phyloP scores from a whole-genome alignment of 2,113 vertebrate species.

The Pseudonaja textilis region DNA sequence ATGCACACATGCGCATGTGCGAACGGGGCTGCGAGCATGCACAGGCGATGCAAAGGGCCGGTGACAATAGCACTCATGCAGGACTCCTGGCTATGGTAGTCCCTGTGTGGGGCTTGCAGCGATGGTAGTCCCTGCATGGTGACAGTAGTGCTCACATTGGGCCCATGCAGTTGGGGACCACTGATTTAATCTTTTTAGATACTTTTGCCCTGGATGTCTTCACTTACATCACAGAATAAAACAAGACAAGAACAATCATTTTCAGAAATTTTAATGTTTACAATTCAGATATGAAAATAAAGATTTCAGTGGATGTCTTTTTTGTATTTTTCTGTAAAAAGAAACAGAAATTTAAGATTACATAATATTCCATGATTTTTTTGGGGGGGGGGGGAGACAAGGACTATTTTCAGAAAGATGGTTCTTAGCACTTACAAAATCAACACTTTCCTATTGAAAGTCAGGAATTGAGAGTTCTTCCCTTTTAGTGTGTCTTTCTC shows the following conservation, averaged over 20 bases:
- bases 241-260: background rate
- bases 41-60: too few relatives aligned
- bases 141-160: too few relatives aligned
- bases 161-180: too few relatives aligned
- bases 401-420: background rate
- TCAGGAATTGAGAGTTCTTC: background rate
- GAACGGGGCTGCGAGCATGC: too few relatives aligned
- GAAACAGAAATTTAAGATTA: background rate
- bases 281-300: background rate
- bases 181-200: too few relatives aligned
- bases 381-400: background rate
- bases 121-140: too few relatives aligned
- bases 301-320: background rate
- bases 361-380: too few relatives aligned
- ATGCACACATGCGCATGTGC: too few relatives aligned
- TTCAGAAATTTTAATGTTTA: background rate
- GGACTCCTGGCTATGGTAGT: too few relatives aligned
- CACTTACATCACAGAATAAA: background rate
- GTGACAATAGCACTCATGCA: too few relatives aligned
- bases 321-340: background rate
- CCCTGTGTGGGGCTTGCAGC: too few relatives aligned
- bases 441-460: background rate
- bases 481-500: background rate
- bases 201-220: too few relatives aligned
- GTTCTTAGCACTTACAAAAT: background rate